Base-by-base conservation (phyloP, 1,140 invertebrate genomes). In the Wasmannia auropunctata region DNA sequence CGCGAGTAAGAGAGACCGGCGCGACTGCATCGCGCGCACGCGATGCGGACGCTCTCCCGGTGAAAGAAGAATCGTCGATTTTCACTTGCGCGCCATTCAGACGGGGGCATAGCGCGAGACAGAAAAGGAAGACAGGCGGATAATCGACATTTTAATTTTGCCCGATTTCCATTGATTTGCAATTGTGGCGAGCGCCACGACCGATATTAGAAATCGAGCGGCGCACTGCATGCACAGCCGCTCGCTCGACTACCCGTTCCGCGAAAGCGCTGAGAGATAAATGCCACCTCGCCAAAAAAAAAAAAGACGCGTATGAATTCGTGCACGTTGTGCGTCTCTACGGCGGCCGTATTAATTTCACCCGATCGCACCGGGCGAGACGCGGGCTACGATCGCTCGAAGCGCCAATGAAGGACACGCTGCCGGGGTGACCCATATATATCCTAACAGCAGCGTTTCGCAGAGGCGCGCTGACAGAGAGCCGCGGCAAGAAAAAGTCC, bases 401-500 rank as follows among this genome's bases (percentile, higher is more conserved):
- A 37, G 56, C 34, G 10, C 19, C 54, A 16, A 84, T 10, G 40
- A 63, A 84, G 72, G 60, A 60, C 76, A n/a, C 25, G 43, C 11
- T 54, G n/a, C n/a, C n/a, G n/a, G 37, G 25, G 14, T 77, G 81
- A 85, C 81, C 70, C 40, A 54, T 65, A 83, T 65, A 83, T 69
- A 67, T 60, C 56, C 46, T 85, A 63, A 85, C 31, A 25, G 46
- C 31, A 25, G 46, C 56, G 65, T 40, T 63, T 43, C 25, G n/a
- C 62, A 74, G n/a, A n/a, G n/a, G 34, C 22, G 43, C 34, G 65
- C 46, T 56, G 56, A 90, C 43, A 75, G 85, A 70, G 56, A 86
- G 56, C 51, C 56, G 62, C 67, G 79, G 63, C 79, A 74, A 63
- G 60, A 37, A 70, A 77, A 91, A 91, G 90, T 91, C 90, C 90